Conservation (phyloP, 2,888 invertebrate species). For the Eulithis testata region DNA sequence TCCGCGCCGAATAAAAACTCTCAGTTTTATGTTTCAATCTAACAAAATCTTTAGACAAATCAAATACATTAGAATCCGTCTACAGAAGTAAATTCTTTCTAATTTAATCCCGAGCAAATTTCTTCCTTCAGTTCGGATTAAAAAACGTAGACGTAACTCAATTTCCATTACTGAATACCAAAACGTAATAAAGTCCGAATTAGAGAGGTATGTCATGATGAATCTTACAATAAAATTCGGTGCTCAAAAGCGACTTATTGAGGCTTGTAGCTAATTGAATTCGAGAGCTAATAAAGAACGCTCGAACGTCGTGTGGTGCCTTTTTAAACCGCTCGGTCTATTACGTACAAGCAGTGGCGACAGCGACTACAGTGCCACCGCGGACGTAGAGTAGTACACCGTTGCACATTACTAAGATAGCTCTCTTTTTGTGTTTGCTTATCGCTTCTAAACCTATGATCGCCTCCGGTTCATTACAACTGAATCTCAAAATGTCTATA, state of each 20-base stretch:
- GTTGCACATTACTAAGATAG: too few relatives aligned
- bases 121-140: conserved; percentile 37
- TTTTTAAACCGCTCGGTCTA: conserved; percentile 26
- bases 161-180: conserved; percentile 49
- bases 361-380: too few relatives aligned
- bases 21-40: conserved; percentile 23
- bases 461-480: too few relatives aligned
- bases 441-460: too few relatives aligned
- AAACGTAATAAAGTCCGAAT: conserved; percentile 40
- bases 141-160: conserved; percentile 43
- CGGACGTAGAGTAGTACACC: too few relatives aligned
- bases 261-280: conserved; percentile 27
- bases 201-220: conserved; percentile 23
- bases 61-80: conserved; percentile 33
- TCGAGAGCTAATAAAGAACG: conserved; percentile 30
- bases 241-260: conserved; percentile 5
- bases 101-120: conserved; percentile 48
- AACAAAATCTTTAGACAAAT: conserved; percentile 30
- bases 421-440: too few relatives aligned
- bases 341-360: too few relatives aligned
- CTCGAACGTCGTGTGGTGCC: conserved; percentile 18
- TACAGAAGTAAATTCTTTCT: conserved; percentile 30
- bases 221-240: conserved; percentile 18
- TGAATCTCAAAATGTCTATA: too few relatives aligned
- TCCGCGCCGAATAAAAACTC: neutral